Base-by-base conservation (phyloP, 2,888 invertebrate species). In the Cosmopolites sordidus region DNA sequence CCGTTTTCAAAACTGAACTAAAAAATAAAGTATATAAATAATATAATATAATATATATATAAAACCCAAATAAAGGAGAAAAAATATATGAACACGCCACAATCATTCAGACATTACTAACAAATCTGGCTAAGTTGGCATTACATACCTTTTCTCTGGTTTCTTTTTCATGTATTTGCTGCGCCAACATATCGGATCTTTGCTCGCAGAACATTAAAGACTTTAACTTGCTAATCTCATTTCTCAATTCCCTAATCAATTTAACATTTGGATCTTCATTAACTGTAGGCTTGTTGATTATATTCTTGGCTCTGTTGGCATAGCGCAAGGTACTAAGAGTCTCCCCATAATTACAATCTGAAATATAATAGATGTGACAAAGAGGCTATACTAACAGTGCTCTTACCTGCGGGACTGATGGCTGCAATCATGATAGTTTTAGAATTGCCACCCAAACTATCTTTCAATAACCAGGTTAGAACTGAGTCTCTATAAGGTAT, bases 351-450 rank as follows among this genome's bases (percentile, higher is more conserved):
- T 92, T 92, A 68, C 87, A 87, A 73, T 91, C 91, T 72, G 54
- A 39, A 63, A 22, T 5, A 5, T 59, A n/a, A 42, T 2, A 29
- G 42, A 16, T 11, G 15, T 16, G n/a, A 42, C 4, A 17, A 4
- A 42, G 4, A 42, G 4, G 22, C 22, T 22, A 22, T 22, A 22
- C 8, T 5, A 5, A 22, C 22, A 22, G 8, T 22, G 8, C n/a
- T 22, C 22, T 55, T 66, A 70, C 70, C 71, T 48, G 74, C 73
- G 11, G 73, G 72, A 71, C 82, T 82, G 54, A 86, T 84, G 15
- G 88, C 89, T 17, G 92, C 92, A 57, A 92, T 89, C 92, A 92
- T 92, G 58, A 92, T 90, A 0, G 92, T 92, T 73, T 92, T 92
- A 9, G 91, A 89, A 75, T 92, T 92, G 1, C 92, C 92, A 0